Evolutionary conservation across 2,888 invertebrate species (phyloP).

Genomic region (Bimastos eiseni): DNA sequence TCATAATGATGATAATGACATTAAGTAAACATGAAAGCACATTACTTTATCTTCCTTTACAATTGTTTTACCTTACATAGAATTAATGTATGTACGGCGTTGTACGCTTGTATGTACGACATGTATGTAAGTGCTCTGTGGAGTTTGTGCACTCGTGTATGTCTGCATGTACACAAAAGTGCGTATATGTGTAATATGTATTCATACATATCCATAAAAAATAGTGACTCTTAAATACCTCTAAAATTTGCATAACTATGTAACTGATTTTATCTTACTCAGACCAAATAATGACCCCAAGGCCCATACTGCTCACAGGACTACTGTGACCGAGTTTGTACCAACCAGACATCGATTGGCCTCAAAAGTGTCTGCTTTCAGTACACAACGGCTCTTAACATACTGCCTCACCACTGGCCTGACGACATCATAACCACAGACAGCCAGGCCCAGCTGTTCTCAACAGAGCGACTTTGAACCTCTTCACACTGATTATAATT

Average conservation of each 20-base stretch:
- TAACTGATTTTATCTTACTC: neutral
- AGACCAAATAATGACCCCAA: no score
- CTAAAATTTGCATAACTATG: neutral
- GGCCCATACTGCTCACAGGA: neutral
- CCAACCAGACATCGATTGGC: neutral
- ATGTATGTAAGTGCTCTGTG: neutral
- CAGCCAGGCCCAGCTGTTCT: slow-evolving; percentile 13
- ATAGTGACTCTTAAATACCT: neutral
- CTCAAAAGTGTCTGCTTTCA: neutral
- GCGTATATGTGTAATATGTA: no score
- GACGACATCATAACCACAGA: neutral
- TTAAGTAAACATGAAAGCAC: neutral
- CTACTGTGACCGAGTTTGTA: neutral
- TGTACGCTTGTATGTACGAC: neutral
- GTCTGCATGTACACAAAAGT: neutral
- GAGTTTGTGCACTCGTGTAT: neutral
- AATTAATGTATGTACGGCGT: neutral
- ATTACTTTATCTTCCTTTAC: neutral
- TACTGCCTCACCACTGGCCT: neutral
- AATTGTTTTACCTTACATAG: neutral
- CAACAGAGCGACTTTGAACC: neutral
- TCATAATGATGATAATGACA: neutral
- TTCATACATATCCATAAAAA: no score
- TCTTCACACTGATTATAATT: neutral
- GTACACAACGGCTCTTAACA: neutral